Base-by-base conservation (phyloP, 2,888 invertebrate species). In the Macrosoma leucophasiata region DNA sequence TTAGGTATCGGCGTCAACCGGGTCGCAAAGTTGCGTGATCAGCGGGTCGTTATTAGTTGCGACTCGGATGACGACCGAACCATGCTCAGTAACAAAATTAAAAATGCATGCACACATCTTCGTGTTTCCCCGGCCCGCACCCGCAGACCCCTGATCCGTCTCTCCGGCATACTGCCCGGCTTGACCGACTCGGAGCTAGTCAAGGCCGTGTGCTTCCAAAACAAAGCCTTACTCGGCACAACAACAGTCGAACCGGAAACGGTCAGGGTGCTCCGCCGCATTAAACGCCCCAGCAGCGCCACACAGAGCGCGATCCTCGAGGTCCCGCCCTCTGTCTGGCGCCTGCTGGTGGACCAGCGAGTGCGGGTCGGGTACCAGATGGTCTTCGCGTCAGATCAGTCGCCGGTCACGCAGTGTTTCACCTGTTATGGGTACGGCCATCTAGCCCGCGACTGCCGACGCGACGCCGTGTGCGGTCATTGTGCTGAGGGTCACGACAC, bases 401-500 rank as follows among this genome's bases (percentile, higher is more conserved):
- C 33, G 1, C 44, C 49, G 1, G 7, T 48, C 1, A 2, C 36
- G 1, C 46, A 49, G 11, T 49, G 46, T 15, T 41, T 11, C 13
- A 22, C 21, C 6, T 46, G 50, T 24, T 9, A 46, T 1, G 36
- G 41, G 8, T 47, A 33, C 15, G 50, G 46, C 0, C 47, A 47
- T 29, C 41, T 40, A 1, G 26, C 21, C 0, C 32, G 14, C 3
- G 20, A 22, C 2, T 50, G 50, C 33, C 8, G 9, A 0, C 11
- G 11, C 1, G 1, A 2, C 1, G 0, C 7, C 0, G 3, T 10
- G 4, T 49, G 49, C 31, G 40, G 43, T 0, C 28, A 49, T 13
- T 45, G 49, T 24, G 23, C 39, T 2, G 22, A 26, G 2, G 7
- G 3, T 6, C 29, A 29, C 13, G 20, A 29, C 3, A 35, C 17